These are phyloP conservation scores for Sphaeramia orbicularis DNA, from an alignment of 2,797 vertebrate genomes.

Conservation along the genomic window DNA sequence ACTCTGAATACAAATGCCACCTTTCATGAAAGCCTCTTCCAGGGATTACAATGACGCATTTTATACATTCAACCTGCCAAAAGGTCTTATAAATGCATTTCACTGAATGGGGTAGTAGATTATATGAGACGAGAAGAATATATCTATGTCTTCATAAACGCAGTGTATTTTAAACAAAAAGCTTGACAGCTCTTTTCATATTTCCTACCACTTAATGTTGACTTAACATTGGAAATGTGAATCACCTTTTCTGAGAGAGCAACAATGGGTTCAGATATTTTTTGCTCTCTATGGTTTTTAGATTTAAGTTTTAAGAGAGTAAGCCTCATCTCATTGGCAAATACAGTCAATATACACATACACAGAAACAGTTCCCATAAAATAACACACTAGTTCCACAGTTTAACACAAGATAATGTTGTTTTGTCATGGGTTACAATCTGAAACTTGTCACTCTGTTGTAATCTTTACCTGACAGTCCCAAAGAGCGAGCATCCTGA, in stretches of 20 bases:
- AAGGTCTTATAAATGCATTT: conserved; percentile 57
- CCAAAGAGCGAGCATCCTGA: conserved; percentile 17
- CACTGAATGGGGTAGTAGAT: conserved; percentile 55
- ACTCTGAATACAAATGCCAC: conserved; percentile 77
- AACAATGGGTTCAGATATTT: conserved; percentile 24
- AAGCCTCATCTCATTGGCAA: conserved; percentile 11
- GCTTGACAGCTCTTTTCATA: conserved; percentile 24
- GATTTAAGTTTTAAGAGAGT: neutral
- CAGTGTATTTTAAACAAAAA: conserved; percentile 24
- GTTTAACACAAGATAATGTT: conserved; percentile 40
- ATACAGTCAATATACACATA: conserved; percentile 1
- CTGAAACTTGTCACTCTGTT: conserved; percentile 22
- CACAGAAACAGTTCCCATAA: neutral
- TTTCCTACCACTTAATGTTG: conserved; percentile 20
- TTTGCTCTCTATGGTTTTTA: neutral
- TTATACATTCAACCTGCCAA: conserved; percentile 52
- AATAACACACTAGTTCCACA: conserved; percentile 14
- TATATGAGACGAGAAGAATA: conserved; percentile 47
- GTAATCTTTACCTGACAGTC: conserved; percentile 26
- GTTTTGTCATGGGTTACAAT: conserved; percentile 49
- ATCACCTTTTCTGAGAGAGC: conserved; percentile 17
- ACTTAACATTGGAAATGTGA: conserved; percentile 11
- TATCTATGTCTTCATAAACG: conserved; percentile 48
- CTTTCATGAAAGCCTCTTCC: conserved; percentile 54
- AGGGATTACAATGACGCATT: conserved; percentile 63